Evolutionary conservation across 2,113 vertebrate genomes (phyloP).

Genomic region (Anguilla japonica): DNA sequence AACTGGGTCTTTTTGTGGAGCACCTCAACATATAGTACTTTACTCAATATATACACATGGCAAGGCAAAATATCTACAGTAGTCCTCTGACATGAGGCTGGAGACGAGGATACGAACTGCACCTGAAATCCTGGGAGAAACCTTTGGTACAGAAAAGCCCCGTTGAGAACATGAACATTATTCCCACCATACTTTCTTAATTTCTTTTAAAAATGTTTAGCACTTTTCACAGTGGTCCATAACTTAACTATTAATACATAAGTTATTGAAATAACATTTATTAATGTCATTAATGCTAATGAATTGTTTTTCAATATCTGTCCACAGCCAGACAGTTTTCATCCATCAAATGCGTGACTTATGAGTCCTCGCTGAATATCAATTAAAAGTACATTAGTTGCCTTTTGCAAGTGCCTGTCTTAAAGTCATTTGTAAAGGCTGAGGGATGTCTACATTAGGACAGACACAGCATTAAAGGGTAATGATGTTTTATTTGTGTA

Average conservation of each 20-base stretch:
- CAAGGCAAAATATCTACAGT: not conserved
- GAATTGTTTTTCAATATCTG: not conserved
- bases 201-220: too few relatives aligned
- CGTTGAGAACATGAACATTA: too few relatives aligned
- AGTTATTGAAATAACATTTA: not conserved
- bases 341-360: not conserved
- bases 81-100: not conserved
- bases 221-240: not conserved
- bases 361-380: not conserved
- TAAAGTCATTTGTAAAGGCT: not conserved
- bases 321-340: not conserved
- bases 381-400: constrained; percentile 1
- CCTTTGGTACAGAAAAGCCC: too few relatives aligned
- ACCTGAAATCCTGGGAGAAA: too few relatives aligned
- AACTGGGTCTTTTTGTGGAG: not conserved
- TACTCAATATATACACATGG: not conserved
- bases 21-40: not conserved
- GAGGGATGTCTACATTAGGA: not conserved
- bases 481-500: not conserved
- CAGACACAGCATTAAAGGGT: not conserved
- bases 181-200: too few relatives aligned
- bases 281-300: not conserved
- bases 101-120: too few relatives aligned
- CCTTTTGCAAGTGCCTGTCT: not conserved
- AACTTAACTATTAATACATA: not conserved